A percentile compares a stretch with the other conserved stretches of the same genome.
These are phyloP conservation scores for Rhinolophus ferrumequinum DNA, from an alignment of 2,113 vertebrate species.

Conservation along the genomic window DNA sequence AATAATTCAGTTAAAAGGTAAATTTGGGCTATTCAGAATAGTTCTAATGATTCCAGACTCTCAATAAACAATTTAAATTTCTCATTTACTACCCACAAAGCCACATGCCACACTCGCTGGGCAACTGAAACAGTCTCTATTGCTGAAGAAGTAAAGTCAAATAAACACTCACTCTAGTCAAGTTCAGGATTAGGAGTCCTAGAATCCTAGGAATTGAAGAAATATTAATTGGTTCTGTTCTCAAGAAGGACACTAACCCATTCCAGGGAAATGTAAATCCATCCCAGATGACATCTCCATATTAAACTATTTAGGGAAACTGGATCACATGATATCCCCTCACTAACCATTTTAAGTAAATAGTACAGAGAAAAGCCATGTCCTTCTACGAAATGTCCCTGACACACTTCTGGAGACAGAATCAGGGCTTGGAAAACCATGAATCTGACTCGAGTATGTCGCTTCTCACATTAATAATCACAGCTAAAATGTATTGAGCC, in stretches of 20 bases:
- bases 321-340: background rate
- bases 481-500: background rate
- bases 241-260: background rate
- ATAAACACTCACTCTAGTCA: background rate
- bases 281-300: background rate
- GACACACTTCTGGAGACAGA: background rate
- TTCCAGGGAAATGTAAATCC: background rate
- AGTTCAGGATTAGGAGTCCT: background rate
- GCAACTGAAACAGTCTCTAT: background rate
- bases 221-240: background rate
- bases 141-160: background rate
- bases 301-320: background rate
- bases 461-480: background rate
- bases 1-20: constrained; percentile 41
- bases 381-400: background rate
- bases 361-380: background rate
- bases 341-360: background rate
- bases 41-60: constrained; percentile 27
- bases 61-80: background rate
- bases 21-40: background rate
- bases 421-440: background rate
- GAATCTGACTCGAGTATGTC: background rate
- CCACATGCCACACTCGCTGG: background rate
- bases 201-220: background rate
- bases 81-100: background rate